phyloP scores from a whole-genome alignment of 2,888 invertebrate species.

The Yponomeuta malinellus region DNA sequence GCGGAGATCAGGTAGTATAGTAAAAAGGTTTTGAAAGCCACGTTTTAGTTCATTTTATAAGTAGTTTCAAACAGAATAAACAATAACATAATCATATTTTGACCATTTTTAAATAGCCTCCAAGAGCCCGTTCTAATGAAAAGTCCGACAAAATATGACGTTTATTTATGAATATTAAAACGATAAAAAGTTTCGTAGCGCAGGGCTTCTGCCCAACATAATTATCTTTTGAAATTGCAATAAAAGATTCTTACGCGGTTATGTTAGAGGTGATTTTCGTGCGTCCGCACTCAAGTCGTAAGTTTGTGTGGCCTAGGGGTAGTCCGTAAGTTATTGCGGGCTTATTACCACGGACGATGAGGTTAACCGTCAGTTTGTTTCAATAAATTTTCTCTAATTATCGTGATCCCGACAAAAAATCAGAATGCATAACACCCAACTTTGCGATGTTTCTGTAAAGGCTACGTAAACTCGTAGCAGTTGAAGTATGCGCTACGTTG shows the following conservation, averaged over 20 bases:
- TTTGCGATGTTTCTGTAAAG: neutral
- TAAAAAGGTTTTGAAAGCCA: too few species aligned
- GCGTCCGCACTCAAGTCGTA: neutral
- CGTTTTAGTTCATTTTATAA: too few species aligned
- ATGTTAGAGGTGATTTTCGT: neutral
- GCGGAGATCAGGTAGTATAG: too few species aligned
- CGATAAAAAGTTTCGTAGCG: constrained; percentile 18
- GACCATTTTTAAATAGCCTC: constrained; percentile 13
- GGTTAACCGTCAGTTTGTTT: constrained; percentile 11
- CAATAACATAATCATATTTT: neutral
- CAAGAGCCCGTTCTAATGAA: constrained; percentile 12
- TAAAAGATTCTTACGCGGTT: neutral
- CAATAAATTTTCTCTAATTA: constrained; percentile 11
- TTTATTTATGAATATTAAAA: constrained; percentile 21
- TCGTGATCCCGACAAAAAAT: neutral
- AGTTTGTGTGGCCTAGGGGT: neutral
- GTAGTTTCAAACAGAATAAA: too few species aligned
- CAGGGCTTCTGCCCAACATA: constrained; percentile 3
- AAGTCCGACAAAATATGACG: constrained; percentile 14
- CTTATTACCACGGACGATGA: constrained; percentile 9
- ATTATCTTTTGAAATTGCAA: neutral
- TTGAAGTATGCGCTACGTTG: too few species aligned
- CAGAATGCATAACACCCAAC: neutral
- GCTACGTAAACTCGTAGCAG: too few species aligned
- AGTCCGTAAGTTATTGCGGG: constrained; percentile 4